Evolutionary conservation across 2,888 invertebrate species (phyloP).

Genomic region (Odontomyia ornata): DNA sequence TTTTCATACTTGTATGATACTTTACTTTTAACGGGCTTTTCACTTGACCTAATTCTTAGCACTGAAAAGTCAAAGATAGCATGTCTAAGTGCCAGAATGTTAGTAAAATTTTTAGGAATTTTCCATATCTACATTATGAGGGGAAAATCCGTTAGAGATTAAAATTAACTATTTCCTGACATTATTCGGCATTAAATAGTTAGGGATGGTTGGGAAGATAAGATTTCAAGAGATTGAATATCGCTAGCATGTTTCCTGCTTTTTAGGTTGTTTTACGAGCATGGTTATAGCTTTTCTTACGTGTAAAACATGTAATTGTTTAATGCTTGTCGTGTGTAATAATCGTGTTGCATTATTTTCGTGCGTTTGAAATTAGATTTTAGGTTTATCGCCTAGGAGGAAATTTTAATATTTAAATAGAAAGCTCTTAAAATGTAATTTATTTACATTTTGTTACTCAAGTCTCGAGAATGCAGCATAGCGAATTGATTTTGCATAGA

Average conservation of each 20-base stretch:
- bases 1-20: constrained; percentile 6
- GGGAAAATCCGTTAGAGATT: constrained; percentile 5
- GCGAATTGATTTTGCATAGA: too few relatives aligned
- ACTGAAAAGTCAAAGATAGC: neutral
- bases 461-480: too few relatives aligned
- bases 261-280: neutral
- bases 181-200: neutral
- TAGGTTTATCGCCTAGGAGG: too few relatives aligned
- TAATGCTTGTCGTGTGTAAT: neutral
- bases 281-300: neutral
- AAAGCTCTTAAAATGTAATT: too few relatives aligned
- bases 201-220: neutral
- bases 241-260: neutral
- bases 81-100: constrained; percentile 5
- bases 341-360: neutral
- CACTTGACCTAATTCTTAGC: neutral
- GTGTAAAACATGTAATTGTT: neutral
- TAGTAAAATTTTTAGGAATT: neutral
- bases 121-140: constrained; percentile 2
- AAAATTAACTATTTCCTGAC: neutral
- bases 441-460: too few relatives aligned
- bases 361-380: neutral
- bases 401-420: too few relatives aligned
- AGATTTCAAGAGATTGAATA: neutral
- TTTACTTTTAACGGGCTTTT: neutral